phyloP scores from a whole-genome alignment of 2,113 vertebrate genomes.

The Hyperopisus bebe region DNA sequence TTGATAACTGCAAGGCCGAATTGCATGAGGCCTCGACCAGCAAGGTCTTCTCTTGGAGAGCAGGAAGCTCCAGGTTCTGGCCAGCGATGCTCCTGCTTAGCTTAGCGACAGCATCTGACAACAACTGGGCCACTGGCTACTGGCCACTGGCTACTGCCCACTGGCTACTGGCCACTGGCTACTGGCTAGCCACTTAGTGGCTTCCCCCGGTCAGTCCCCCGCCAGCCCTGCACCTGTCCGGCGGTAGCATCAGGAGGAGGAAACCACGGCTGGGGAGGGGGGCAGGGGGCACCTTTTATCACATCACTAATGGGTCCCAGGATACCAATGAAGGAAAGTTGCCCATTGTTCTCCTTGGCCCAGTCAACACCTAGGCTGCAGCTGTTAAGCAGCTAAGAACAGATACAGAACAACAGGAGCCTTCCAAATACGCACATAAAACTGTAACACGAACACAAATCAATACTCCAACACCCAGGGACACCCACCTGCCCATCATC shows the following conservation, averaged over 20 bases:
- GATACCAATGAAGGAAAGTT: slow-evolving; percentile 52
- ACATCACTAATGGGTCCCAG: slow-evolving; percentile 55
- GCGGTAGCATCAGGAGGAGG: slow-evolving; percentile 40
- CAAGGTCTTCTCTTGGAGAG: background rate
- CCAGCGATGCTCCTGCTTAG: background rate
- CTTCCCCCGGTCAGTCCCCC: background rate
- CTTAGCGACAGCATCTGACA: background rate
- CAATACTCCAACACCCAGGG: background rate
- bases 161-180: background rate
- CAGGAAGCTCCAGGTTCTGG: background rate
- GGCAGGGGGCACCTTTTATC: slow-evolving; percentile 50
- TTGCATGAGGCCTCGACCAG: slow-evolving; percentile 14
- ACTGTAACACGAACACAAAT: background rate
- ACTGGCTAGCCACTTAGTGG: background rate
- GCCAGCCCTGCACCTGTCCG: background rate
- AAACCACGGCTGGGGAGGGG: slow-evolving; percentile 46
- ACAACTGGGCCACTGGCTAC: background rate
- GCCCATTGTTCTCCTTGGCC: slow-evolving; percentile 49
- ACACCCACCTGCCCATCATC: background rate
- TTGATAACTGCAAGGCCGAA: slow-evolving; percentile 31
- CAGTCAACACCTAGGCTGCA: slow-evolving; percentile 17
- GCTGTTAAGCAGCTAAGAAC: slow-evolving; percentile 31
- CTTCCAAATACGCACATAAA: background rate
- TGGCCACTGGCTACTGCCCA: background rate
- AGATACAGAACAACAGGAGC: slow-evolving; percentile 19